A percentile compares a stretch with the other conserved stretches of the same genome.
These are phyloP conservation scores for Frankliniella intonsa DNA, from an alignment of 2,888 invertebrate genomes.

Conservation along the genomic window DNA sequence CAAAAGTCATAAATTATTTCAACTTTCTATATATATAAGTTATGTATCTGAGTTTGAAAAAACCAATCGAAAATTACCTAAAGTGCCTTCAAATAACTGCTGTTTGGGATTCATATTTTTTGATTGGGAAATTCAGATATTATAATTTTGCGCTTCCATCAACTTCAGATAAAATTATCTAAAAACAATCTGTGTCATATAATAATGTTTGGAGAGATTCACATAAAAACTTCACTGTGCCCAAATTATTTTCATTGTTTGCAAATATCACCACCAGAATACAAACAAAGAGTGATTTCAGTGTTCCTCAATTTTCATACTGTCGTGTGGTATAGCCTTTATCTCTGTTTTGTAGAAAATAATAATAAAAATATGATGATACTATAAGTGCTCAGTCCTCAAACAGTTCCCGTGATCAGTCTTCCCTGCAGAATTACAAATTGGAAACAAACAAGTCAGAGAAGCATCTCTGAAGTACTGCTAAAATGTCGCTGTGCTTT, in stretches of 20 bases:
- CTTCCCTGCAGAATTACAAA: too few species aligned
- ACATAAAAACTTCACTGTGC: background rate
- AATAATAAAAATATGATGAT: background rate
- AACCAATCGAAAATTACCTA: background rate
- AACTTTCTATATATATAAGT: background rate
- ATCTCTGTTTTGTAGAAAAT: constrained; percentile 13
- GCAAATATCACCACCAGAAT: background rate
- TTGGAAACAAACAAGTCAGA: too few species aligned
- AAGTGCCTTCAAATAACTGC: background rate
- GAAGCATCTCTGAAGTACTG: too few species aligned
- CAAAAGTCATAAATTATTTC: background rate
- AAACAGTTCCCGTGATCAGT: too few species aligned
- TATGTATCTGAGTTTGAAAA: background rate
- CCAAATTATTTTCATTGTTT: background rate
- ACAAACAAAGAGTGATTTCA: background rate
- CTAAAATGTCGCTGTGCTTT: too few species aligned
- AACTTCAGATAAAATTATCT: background rate
- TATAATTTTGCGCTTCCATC: background rate
- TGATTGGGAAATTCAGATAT: background rate
- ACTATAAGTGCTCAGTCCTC: background rate
- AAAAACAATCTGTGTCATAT: background rate
- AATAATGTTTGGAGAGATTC: background rate
- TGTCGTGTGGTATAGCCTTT: constrained; percentile 10
- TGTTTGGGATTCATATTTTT: constrained; percentile 10
- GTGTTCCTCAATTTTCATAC: constrained; percentile 1